phyloP scores from a whole-genome alignment of 2,797 vertebrate genomes.

The Strix occidentalis region DNA sequence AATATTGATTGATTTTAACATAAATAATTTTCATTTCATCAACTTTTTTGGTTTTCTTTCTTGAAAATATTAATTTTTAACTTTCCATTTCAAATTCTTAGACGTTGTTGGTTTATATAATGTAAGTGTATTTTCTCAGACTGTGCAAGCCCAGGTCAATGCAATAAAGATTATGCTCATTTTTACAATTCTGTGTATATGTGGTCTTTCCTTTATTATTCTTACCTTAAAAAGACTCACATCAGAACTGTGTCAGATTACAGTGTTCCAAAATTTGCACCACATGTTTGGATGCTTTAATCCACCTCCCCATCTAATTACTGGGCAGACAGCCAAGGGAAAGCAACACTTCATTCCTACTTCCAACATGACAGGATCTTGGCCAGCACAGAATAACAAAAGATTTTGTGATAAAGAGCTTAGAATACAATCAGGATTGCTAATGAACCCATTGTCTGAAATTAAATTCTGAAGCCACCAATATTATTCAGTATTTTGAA shows the following conservation, averaged over 20 bases:
- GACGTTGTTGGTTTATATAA: background rate
- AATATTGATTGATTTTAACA: conserved; percentile 56
- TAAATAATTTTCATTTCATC: conserved; percentile 57
- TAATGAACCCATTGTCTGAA: conserved; percentile 5
- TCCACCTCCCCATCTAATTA: background rate
- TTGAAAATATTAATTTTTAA: conserved; percentile 51
- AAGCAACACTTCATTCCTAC: background rate
- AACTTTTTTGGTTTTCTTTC: conserved; percentile 10
- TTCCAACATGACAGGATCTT: background rate
- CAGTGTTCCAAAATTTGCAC: background rate
- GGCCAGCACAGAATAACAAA: background rate
- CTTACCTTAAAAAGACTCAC: background rate
- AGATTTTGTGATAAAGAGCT: background rate
- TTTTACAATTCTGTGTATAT: background rate
- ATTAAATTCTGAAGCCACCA: conserved; percentile 2
- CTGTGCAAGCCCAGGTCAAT: background rate
- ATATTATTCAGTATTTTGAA: background rate
- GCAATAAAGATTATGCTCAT: background rate
- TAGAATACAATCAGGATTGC: background rate
- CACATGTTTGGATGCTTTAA: background rate
- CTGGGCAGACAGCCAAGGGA: background rate
- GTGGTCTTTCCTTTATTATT: background rate
- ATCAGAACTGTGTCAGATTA: background rate
- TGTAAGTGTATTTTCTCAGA: background rate
- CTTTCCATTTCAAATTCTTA: conserved; percentile 2